Evolutionary conservation across 2,888 invertebrate genomes (phyloP).

Genomic region (Idaea biselata): DNA sequence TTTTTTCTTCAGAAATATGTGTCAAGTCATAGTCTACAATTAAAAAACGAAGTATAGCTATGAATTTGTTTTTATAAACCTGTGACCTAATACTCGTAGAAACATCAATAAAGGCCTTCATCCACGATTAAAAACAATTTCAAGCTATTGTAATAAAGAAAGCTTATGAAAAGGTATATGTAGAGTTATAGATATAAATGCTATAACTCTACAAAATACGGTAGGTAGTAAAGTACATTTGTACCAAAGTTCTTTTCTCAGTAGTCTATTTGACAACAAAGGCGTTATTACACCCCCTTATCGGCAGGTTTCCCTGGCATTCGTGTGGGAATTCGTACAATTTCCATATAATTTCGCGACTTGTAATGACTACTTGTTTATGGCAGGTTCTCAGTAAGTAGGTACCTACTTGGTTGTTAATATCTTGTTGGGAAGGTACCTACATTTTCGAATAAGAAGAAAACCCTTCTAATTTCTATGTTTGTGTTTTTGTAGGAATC

Average conservation of each 20-base stretch:
- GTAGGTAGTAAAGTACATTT: constrained; percentile 20
- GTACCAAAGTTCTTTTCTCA: background rate
- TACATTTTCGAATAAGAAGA: background rate
- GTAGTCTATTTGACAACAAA: constrained; percentile 29
- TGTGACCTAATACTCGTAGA: no score
- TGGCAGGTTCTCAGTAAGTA: constrained; percentile 24
- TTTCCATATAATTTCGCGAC: constrained; percentile 34
- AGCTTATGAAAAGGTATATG: no score
- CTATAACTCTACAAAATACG: no score
- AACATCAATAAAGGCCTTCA: no score
- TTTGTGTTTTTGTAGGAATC: background rate
- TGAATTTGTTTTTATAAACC: no score
- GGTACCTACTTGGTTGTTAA: constrained; percentile 9
- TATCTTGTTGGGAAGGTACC: background rate
- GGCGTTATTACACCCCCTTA: constrained; percentile 41
- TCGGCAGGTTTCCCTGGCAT: constrained; percentile 41
- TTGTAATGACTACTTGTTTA: constrained; percentile 46
- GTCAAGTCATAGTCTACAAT: no score
- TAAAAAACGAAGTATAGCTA: no score
- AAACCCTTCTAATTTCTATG: background rate
- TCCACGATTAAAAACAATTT: no score
- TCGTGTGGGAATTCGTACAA: constrained; percentile 53
- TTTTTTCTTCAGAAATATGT: no score
- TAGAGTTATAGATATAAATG: no score
- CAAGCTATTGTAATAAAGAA: no score